Evolutionary conservation across 2,797 vertebrate species (phyloP).

Genomic region (Pelobates cultripes): DNA sequence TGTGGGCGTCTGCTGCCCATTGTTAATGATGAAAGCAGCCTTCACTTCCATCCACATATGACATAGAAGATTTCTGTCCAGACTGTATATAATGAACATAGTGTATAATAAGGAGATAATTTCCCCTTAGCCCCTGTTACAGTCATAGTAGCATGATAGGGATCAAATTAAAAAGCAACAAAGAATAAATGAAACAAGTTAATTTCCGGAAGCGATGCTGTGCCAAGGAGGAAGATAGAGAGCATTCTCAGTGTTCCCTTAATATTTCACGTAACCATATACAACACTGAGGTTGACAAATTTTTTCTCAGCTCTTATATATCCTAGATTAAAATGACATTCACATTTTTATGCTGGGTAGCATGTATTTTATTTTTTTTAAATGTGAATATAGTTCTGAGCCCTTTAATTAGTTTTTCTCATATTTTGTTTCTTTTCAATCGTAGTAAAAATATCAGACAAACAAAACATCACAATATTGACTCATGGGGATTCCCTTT

Average conservation of each 20-base stretch:
- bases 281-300: too few relatives aligned
- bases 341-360: too few relatives aligned
- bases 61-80: background rate
- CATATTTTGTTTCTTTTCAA: too few relatives aligned
- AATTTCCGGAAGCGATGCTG: background rate
- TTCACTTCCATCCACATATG: background rate
- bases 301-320: too few relatives aligned
- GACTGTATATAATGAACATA: background rate
- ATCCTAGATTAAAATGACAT: too few relatives aligned
- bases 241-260: background rate
- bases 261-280: too few relatives aligned
- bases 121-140: background rate
- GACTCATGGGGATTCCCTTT: too few relatives aligned
- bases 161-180: background rate
- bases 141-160: background rate
- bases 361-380: too few relatives aligned
- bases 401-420: too few relatives aligned
- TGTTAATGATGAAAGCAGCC: background rate
- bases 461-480: too few relatives aligned
- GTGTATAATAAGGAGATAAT: constrained; percentile 1
- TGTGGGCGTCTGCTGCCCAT: constrained; percentile 4
- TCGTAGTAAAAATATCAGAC: too few relatives aligned
- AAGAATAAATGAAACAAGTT: background rate
- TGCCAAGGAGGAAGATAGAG: background rate
- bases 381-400: too few relatives aligned